Percentiles rank a stretch among this genome's conserved stretches.
Evolutionary conservation across 2,797 vertebrate species (phyloP).

Genomic region (Picus viridis): DNA sequence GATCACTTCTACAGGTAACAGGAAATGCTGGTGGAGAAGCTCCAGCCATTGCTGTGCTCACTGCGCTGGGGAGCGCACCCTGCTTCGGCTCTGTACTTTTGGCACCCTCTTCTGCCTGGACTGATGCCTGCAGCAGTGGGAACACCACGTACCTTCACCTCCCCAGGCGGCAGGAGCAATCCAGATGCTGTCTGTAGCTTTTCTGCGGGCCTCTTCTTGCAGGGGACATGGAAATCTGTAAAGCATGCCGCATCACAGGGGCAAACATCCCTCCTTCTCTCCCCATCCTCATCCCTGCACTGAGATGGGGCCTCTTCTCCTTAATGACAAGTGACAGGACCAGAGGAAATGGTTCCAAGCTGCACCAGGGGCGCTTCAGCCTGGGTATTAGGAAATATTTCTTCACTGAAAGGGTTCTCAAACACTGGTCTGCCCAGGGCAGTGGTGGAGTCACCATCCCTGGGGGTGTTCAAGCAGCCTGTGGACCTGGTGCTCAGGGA

Average conservation of each 20-base stretch:
- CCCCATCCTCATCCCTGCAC: background rate
- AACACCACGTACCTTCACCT: background rate
- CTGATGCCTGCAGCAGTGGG: background rate
- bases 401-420: no score
- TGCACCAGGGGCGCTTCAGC: no score
- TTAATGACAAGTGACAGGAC: no score
- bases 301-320: background rate
- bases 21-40: background rate
- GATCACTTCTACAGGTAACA: rapidly evolving
- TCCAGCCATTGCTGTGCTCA: background rate
- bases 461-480: no score
- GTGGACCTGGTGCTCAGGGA: no score
- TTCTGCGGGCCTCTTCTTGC: background rate
- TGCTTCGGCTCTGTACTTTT: background rate
- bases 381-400: no score
- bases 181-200: rapidly evolving
- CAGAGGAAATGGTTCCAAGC: no score
- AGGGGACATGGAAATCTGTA: rapidly evolving
- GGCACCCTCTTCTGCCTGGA: slow-evolving; percentile 43
- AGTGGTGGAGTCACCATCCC: no score
- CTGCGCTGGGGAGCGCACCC: rapidly evolving
- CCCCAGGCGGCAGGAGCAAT: background rate
- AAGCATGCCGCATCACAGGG: rapidly evolving
- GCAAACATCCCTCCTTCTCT: background rate
- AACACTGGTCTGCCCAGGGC: no score